Percentiles rank a stretch among this genome's conserved stretches.
Evolutionary conservation across 2,113 vertebrate genomes (phyloP).

Genomic region (Bubalus kerabau): DNA sequence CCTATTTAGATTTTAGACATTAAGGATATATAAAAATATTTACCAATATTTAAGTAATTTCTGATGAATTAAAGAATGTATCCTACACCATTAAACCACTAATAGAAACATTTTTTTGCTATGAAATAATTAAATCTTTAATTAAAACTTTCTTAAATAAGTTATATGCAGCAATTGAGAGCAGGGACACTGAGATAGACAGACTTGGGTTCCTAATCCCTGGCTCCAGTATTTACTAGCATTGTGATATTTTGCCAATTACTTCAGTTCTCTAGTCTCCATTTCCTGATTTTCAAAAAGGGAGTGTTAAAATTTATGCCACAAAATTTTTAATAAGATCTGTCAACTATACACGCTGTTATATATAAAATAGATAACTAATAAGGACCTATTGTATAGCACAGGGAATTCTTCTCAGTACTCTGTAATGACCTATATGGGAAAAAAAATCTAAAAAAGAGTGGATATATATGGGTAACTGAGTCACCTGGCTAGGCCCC

Average conservation of each 20-base stretch:
- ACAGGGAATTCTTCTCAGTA: background rate
- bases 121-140: background rate
- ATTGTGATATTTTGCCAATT: background rate
- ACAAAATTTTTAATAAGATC: background rate
- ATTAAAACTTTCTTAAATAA: background rate
- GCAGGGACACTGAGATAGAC: background rate
- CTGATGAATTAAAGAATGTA: background rate
- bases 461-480: background rate
- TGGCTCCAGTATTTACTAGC: background rate
- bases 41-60: background rate
- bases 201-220: background rate
- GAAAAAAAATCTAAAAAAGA: background rate
- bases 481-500: background rate
- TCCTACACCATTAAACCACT: background rate
- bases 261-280: background rate
- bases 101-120: background rate
- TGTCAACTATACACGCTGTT: background rate
- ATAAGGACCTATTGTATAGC: background rate
- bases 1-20: background rate
- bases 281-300: background rate
- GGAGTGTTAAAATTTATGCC: background rate
- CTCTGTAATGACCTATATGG: background rate
- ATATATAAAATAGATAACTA: background rate
- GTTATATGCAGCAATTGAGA: background rate
- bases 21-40: background rate